Evolutionary conservation across 1,140 invertebrate genomes (phyloP), one percentile per base, ranked within the genome.

Genomic region (Leptonema lineaticorne): DNA sequence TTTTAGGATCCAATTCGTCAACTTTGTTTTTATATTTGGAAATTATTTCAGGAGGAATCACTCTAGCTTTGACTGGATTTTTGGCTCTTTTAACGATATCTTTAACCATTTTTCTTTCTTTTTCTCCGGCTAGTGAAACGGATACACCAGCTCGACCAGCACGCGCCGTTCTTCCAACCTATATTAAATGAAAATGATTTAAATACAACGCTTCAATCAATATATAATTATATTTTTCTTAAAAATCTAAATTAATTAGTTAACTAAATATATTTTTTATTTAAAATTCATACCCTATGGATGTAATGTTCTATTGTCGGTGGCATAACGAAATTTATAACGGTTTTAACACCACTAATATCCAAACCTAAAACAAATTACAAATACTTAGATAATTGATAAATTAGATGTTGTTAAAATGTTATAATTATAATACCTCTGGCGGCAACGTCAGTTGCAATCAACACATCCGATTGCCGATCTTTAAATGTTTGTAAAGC

Each of bases 301-400:
- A 99, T 95, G 75, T 99, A 99, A 80, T 97, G 95, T 76, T 98
- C 93, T 8, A 97, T 79, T 0, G 93, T 94, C 18, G 90, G 89
- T 1, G 97, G 97, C 90, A 99, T 91, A 0, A 94, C 90, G 78
- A 96, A 98, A 81, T 99, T 99, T 41, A 99, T 93, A 2, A 98
- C 96, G 33, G 95, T 98, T 83, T 96, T 93, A 0, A 99, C 95
- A 6, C 94, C 95, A 50, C 91, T 88, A 74, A 99, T 99, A 81
- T 99, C 97, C 26, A 99, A 84, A 80, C 97, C 71, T 73, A 46
- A 29, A 63, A 69, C 37, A 6, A 64, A 6, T 5, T n/a, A 22
- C 8, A 57, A 57, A 62, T 62, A 22, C 8, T 45, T 62, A 20
- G 46, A 24, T 33, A 33, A 63, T 46, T 5, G 18, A 67, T 4